These are phyloP conservation scores for Acanthisitta chloris DNA, from an alignment of 2,113 vertebrate genomes.

Conservation along the genomic window DNA sequence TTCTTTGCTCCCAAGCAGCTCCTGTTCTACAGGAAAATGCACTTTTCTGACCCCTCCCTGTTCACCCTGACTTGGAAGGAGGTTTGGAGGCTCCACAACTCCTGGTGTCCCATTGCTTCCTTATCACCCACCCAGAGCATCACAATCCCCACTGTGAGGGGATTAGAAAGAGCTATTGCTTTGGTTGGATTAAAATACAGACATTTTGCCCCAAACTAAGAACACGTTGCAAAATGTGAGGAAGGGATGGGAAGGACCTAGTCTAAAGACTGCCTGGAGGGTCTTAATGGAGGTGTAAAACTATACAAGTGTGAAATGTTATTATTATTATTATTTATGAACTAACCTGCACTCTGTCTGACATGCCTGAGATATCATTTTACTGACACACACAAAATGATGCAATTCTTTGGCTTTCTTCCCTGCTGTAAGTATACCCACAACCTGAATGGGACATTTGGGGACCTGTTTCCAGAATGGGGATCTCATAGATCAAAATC, in stretches of 20 bases:
- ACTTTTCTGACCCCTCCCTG: neutral
- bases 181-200: neutral
- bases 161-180: neutral
- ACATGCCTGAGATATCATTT: neutral
- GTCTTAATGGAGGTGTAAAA: neutral
- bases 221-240: neutral
- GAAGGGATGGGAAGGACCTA: neutral
- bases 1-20: neutral
- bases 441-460: neutral
- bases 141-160: accelerated
- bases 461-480: neutral
- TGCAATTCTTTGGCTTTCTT: neutral
- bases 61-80: neutral
- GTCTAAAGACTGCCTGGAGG: neutral
- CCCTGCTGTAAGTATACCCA: neutral
- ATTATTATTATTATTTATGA: slow-evolving; percentile 5
- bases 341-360: neutral
- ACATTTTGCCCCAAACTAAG: neutral
- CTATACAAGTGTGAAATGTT: neutral
- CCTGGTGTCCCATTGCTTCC: neutral
- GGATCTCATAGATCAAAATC: neutral
- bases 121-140: accelerated
- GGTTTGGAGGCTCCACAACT: neutral
- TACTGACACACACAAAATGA: neutral
- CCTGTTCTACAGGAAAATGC: neutral